These are phyloP conservation scores for Brachyopa scutellaris DNA, from an alignment of 2,888 invertebrate species.

Conservation along the genomic window DNA sequence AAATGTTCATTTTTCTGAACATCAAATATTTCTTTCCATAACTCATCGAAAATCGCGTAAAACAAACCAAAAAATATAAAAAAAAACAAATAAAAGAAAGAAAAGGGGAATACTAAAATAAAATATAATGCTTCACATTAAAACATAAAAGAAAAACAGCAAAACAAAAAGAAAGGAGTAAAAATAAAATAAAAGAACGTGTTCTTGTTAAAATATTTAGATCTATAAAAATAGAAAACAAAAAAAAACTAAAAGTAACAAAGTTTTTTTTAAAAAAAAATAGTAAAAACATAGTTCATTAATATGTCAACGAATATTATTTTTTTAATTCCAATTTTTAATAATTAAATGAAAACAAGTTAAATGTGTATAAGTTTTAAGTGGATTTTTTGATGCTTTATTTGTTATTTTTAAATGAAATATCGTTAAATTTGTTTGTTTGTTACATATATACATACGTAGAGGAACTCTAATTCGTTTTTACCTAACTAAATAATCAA, in stretches of 20 bases:
- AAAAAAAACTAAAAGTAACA: conserved; percentile 22
- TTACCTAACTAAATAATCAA: conserved; percentile 49
- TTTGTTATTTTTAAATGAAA: conserved; percentile 68
- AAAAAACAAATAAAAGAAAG: conserved; percentile 21
- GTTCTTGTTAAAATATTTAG: conserved; percentile 69
- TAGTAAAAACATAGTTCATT: conserved; percentile 64
- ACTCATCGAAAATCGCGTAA: conserved; percentile 68
- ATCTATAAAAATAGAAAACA: conserved; percentile 55
- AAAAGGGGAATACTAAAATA: conserved; percentile 30
- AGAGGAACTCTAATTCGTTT: conserved; percentile 55
- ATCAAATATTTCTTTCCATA: conserved; percentile 64
- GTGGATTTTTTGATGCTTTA: conserved; percentile 63
- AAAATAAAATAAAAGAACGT: conserved; percentile 58
- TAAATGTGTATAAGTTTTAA: conserved; percentile 67
- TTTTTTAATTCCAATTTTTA: conserved; percentile 66
- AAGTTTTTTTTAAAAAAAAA: conserved; percentile 30
- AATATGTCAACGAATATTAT: conserved; percentile 69
- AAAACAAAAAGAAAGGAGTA: conserved; percentile 34
- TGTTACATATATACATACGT: conserved; percentile 56
- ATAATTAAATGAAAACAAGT: conserved; percentile 57
- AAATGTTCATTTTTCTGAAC: conserved; percentile 52
- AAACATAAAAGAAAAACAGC: conserved; percentile 45
- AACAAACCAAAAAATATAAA: conserved; percentile 37
- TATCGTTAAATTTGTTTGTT: conserved; percentile 72
- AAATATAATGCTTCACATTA: conserved; percentile 53